Base-by-base conservation (phyloP, 2,113 vertebrate genomes). In the Crotalus horridus region DNA sequence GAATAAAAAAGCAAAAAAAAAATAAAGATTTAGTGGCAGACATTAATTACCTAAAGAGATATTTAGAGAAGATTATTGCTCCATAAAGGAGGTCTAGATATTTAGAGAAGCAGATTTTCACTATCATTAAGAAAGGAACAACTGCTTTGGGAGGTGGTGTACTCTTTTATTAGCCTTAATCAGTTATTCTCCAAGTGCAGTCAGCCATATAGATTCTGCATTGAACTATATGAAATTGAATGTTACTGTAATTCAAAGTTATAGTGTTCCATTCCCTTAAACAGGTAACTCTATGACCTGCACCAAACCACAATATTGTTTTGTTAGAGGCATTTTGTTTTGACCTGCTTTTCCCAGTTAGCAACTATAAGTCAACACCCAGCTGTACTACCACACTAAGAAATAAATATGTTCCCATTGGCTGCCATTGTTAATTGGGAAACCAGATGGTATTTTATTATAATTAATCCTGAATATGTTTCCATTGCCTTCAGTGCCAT, bases 341-440 rank as follows among this genome's bases (percentile, higher is more conserved):
- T 58, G 74, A 43, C 21, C 89, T 23, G 69, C 17, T 92, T 43
- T 92, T 81, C 15, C 69, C n/a, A 81, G 33, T 81, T 81, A 81
- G 33, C n/a, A 92, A 43, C 88, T 93, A 88, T 92, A 91, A 88
- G 55, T 92, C 33, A 87, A 86, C 39, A 94, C 91, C 69, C 33
- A 91, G 92, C 93, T 89, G 87, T 26, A 4, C 64, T 54, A 86
- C 59, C 21, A 90, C 48, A 86, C 39, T 94, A 81, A 39, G 20
- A 20, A n/a, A 90, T 15, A 20, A 89, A 6, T 29, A 48, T 93
- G 21, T 8, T 90, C 39, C 29, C 61, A 93, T 90, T 55, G 87
- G 91, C 0, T 1, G 92, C 4, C 17, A 87, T 58, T 89, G 20
- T 21, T 90, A 92, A n/a, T 24, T 59, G 81, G 3, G 3, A 11